phyloP scores from a whole-genome alignment of 2,888 invertebrate species.

The Drosophila glabriapex region DNA sequence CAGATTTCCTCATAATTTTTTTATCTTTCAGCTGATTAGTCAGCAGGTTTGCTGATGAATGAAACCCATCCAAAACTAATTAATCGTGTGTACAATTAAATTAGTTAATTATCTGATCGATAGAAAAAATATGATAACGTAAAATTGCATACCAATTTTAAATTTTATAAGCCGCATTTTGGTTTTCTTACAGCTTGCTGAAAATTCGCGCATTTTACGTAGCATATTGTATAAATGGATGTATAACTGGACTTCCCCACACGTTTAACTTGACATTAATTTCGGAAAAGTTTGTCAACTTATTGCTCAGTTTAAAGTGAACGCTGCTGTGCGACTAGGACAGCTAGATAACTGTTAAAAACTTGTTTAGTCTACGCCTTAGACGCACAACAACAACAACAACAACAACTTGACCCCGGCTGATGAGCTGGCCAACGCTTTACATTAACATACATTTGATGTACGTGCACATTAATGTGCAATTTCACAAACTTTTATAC shows the following conservation, averaged over 20 bases:
- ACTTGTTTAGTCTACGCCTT: conserved; percentile 27
- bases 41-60: neutral
- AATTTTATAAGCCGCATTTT: neutral
- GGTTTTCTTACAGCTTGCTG: neutral
- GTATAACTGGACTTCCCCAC: neutral
- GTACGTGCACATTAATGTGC: conserved; percentile 52
- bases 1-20: neutral
- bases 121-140: neutral
- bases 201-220: neutral
- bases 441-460: conserved; percentile 63
- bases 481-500: conserved; percentile 50
- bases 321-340: conserved; percentile 8
- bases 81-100: neutral
- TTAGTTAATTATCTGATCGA: neutral
- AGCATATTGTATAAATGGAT: neutral
- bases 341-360: conserved; percentile 28
- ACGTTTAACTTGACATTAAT: conserved; percentile 54
- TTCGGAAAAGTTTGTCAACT: conserved; percentile 37
- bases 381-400: conserved; percentile 13
- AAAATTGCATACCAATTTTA: neutral
- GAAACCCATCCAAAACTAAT: neutral
- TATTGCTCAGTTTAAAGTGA: conserved; percentile 36
- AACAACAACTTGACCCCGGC: conserved; percentile 46
- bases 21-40: neutral
- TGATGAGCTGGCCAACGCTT: conserved; percentile 48